Conservation (phyloP, 2,113 vertebrate species). For the Raja brachyura region DNA sequence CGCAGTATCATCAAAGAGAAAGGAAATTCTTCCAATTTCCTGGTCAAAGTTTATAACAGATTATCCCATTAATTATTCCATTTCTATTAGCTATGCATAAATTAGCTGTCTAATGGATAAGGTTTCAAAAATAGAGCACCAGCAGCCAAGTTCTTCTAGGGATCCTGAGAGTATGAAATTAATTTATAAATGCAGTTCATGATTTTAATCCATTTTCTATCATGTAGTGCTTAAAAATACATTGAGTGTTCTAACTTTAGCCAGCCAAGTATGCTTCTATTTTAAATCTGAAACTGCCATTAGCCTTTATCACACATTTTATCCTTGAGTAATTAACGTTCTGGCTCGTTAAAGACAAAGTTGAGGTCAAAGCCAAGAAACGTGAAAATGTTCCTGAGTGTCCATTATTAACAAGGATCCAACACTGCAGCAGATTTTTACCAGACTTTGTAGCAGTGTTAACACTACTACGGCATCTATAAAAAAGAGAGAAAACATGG, state of each 20-base stretch:
- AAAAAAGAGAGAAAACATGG: no score
- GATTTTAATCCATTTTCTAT: not conserved
- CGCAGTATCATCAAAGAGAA: no score
- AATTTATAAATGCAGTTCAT: not conserved
- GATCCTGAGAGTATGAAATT: not conserved
- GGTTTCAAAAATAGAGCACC: not conserved
- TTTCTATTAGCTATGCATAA: not conserved
- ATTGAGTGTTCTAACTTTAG: not conserved
- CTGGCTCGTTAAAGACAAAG: not conserved
- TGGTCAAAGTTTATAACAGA: no score
- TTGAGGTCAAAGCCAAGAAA: no score
- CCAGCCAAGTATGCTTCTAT: not conserved
- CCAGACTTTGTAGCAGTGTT: no score
- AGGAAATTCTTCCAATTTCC: no score
- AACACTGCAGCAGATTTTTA: no score
- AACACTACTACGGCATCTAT: no score
- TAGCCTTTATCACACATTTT: not conserved
- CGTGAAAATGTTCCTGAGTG: no score
- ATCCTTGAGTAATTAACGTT: not conserved
- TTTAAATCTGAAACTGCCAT: not conserved
- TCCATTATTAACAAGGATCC: no score
- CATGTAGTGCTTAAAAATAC: not conserved
- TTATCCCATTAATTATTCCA: no score
- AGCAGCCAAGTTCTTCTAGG: not conserved
- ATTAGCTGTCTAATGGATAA: not conserved